Evolutionary conservation across 1,140 invertebrate genomes (phyloP), one percentile per base, ranked within the genome.

Genomic region (Scaptodrosophila lebanonensis): DNA sequence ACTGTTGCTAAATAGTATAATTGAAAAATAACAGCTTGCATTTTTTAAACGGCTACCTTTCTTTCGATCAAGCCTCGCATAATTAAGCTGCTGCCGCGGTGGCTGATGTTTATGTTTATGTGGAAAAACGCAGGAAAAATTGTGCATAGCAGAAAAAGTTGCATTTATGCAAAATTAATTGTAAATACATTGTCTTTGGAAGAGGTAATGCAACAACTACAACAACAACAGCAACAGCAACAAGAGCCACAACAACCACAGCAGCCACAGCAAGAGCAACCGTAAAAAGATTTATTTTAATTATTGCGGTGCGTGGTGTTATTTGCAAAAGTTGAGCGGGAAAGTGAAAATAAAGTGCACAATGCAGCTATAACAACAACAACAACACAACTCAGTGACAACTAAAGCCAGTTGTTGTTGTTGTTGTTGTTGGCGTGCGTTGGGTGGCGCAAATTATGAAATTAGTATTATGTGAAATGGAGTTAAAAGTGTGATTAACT

Each of bases 401-500:
- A 25, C 22, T 4, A 25, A 39, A 22, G 48, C 17, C n/a, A 40
- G 25, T 33, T 13, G 4, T 3, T 58, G 18, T 0, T 9, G 9
- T 1, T 42, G 60, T 36, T 48, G 53, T 3, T 32, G 8, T 2
- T 25, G 16, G 50, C 42, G 22, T 51, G 66, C 57, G 65, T 62
- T 47, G 65, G 65, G 29, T 53, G 64, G 43, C 60, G 64, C 59
- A 67, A 76, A 76, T 77, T 76, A 77, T 76, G 66, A 76, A 76
- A 76, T 76, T 77, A 71, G 72, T 76, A 77, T 76, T 76, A 76
- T 77, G 72, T 62, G 66, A 77, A 77, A 67, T 68, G 71, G 72
- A 76, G 72, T 76, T 76, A 77, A 76, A 76, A 76, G 72, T 77
- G 72, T 76, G 72, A 76, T 76, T 76, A 76, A 63, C 70, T 75